Evolutionary conservation across 2,888 invertebrate genomes (phyloP).

Genomic region (Nomada lathburiana): DNA sequence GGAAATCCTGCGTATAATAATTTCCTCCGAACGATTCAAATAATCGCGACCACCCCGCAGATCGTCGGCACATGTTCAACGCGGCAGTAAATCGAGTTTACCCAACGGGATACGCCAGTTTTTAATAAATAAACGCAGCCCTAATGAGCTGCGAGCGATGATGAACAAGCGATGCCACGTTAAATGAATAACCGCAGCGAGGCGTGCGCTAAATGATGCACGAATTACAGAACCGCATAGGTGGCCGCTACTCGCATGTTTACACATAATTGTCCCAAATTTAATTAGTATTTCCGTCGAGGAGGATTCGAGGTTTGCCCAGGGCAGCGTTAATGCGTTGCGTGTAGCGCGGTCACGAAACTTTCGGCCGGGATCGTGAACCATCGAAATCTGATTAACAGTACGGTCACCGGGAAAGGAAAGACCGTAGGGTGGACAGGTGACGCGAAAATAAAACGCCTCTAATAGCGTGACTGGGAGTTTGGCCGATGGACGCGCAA

Average conservation of each 20-base stretch:
- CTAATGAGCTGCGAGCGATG: slow-evolving; percentile 14
- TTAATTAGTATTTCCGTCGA: slow-evolving; percentile 62
- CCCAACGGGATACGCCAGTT: background rate
- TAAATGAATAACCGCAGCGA: slow-evolving; percentile 28
- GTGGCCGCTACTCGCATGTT: slow-evolving; percentile 35
- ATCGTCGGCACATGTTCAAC: background rate
- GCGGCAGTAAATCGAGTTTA: background rate
- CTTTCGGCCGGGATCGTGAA: slow-evolving; percentile 25
- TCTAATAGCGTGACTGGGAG: slow-evolving; percentile 66
- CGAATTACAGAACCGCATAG: slow-evolving; percentile 45
- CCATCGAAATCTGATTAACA: slow-evolving; percentile 53
- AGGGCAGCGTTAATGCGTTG: slow-evolving; percentile 25
- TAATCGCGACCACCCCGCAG: too few relatives aligned
- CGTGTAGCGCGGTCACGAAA: slow-evolving; percentile 39
- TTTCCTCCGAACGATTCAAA: background rate
- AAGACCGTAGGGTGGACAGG: background rate
- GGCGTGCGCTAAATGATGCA: slow-evolving; percentile 38
- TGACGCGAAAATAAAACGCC: slow-evolving; percentile 67
- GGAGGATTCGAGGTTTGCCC: slow-evolving; percentile 27
- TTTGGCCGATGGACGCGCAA: slow-evolving; percentile 31
- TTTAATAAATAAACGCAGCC: slow-evolving; percentile 19
- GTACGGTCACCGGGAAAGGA: slow-evolving; percentile 6
- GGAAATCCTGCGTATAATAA: background rate
- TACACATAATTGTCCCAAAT: slow-evolving; percentile 56
- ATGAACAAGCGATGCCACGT: slow-evolving; percentile 3